Percentiles rank a stretch among this genome's conserved stretches.
These are phyloP conservation scores for Podargus strigoides DNA, from an alignment of 2,797 vertebrate species.

Conservation along the genomic window DNA sequence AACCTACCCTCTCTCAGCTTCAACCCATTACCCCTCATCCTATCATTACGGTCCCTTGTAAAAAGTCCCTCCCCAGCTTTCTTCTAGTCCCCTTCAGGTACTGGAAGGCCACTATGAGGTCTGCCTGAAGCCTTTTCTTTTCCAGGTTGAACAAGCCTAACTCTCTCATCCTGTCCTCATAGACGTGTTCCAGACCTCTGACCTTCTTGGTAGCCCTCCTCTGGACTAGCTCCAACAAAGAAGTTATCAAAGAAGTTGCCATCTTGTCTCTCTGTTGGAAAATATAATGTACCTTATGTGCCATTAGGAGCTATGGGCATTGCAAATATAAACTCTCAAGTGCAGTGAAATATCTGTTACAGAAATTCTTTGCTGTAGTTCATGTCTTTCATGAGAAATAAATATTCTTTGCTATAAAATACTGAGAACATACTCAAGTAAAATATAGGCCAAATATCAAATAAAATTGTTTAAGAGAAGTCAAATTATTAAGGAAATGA, in stretches of 20 bases:
- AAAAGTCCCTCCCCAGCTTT: too few species aligned
- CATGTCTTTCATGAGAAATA: not conserved
- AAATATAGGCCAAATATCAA: not conserved
- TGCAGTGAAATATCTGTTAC: not conserved
- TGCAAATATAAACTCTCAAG: not conserved
- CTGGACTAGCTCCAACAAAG: too few species aligned
- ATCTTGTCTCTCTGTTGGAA: not conserved
- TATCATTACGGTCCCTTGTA: too few species aligned
- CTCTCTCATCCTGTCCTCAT: too few species aligned
- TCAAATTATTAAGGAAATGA: not conserved
- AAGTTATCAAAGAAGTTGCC: not conserved
- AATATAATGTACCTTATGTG: not conserved
- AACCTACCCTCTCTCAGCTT: too few species aligned
- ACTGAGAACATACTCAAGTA: not conserved
- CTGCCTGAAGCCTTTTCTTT: too few species aligned
- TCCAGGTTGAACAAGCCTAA: too few species aligned
- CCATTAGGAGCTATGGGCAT: not conserved
- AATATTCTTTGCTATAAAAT: not conserved
- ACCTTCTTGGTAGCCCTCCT: too few species aligned
- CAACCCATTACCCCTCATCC: too few species aligned
- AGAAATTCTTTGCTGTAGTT: not conserved
- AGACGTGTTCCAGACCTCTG: too few species aligned
- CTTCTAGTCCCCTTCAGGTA: too few species aligned
- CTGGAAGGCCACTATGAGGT: too few species aligned
- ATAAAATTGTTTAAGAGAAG: not conserved